Evolutionary conservation across 2,797 vertebrate genomes (phyloP), one percentile per base, ranked within the genome.

Genomic region (Pseudochaenichthys georgianus): DNA sequence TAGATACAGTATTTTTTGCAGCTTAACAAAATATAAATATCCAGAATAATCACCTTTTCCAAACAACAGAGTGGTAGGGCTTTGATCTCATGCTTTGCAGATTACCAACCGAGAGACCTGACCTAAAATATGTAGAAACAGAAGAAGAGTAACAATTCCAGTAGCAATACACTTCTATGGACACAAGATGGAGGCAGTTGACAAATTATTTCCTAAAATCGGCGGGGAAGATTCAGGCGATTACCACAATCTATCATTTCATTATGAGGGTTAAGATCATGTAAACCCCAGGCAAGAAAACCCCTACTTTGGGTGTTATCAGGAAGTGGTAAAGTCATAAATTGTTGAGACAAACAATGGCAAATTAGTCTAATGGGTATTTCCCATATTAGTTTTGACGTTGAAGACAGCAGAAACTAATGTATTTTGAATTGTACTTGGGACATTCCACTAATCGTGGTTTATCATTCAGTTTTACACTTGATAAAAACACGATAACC

Each of bases 121-220:
- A 38, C 34, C 42, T 13, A 16, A 19, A 55, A 57, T 16, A 54
- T 31, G 15, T 2, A 12, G 17, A 70, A 13, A 10, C 9, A 64
- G 47, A 69, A 13, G 19, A 12, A 52, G 31, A 21, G 4, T 23
- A 64, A 42, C 11, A 23, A 6, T 64, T 68, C 41, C 34, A 62
- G 3, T 0, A 5, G n/a, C 42, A 75, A 31, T 80, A 23, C 62
- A 50, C 43, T 5, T 3, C 0, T 41, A 9, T 64, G 52, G 61
- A 54, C 89, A 85, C 87, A 69, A 90, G 88, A 77, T 82, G 68
- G 89, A 59, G 54, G 28, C 51, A 86, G n/a, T 23, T 23, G 10
- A 65, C 64, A 54, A 54, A 46, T 62, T 10, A 53, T 46, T 0
- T 0, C 11, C n/a, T 13, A n/a, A 1, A 1, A 2, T 13, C n/a